Evolutionary conservation across 2,888 invertebrate species (phyloP), one percentile per base, ranked within the genome.

Genomic region (Geophilus truncorum): DNA sequence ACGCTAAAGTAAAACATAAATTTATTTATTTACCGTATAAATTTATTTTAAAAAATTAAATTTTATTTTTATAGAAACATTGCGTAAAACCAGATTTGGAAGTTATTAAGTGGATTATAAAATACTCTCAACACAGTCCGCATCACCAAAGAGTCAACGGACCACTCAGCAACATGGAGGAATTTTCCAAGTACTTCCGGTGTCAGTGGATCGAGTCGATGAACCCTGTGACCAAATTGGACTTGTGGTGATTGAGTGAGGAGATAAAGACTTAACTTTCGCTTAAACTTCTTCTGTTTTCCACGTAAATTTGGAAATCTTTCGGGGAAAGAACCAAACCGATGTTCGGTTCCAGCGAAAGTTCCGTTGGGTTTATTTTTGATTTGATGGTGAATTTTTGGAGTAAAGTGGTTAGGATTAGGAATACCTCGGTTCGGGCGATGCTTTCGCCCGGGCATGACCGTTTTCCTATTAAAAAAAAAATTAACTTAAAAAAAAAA

Each of bases 271-370:
- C 21, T 57, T 23, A 70, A 25, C 70, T 70, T 12, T 70, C 70
- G 10, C 70, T 70, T 25, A 70, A 28, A 23, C 70, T 70, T 25
- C 70, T 1, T 25, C 70, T 70, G 1, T 25, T 12, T 9, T 70
- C 70, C 25, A 70, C 1, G 12, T 12, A 4, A 70, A 77, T 34
- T 1, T 32, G 4, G 21, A 78, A 78, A 3, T 36, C 1, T 10
- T 18, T 15, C 12, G 78, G 78, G 1, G 51, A 6, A 21, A 78
- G 25, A 9, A 45, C 78, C 28, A 78, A 25, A 18, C 78, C 78
- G 23, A 23, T 23, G 23, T 6, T 9, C 36, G 51, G 78, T 4
- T 79, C 81, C 84, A 84, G 85, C 86, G 9, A 86, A 80, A 70
- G 83, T 84, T 28, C 86, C 86, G 28, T 12, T 1, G 21, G 79